Evolutionary conservation across 2,113 vertebrate genomes (phyloP).

Genomic region (Myanophis thanlyinensis): DNA sequence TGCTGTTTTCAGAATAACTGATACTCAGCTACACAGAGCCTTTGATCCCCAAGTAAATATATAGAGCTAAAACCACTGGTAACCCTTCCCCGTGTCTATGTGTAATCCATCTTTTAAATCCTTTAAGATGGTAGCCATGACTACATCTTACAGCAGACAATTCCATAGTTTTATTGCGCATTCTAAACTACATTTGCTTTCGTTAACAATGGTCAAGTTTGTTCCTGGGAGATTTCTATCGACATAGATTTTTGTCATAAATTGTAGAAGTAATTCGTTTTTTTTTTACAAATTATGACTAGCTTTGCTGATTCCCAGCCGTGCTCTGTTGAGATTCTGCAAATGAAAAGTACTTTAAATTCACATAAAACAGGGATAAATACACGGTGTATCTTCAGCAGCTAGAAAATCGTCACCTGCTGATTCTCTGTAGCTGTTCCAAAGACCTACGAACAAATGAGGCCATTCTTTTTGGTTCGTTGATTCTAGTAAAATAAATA

Average conservation of each 20-base stretch:
- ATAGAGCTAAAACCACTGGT: not conserved
- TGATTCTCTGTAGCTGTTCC: not conserved
- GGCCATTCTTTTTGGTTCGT: not conserved
- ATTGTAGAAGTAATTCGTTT: not conserved
- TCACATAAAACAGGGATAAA: not conserved
- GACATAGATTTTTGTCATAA: not conserved
- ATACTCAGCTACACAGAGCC: not conserved
- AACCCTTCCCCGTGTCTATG: not conserved
- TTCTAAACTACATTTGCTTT: not conserved
- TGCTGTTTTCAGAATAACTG: not conserved
- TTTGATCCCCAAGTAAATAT: not conserved
- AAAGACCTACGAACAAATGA: not conserved
- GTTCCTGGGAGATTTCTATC: not conserved
- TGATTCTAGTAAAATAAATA: not conserved
- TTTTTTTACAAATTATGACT: not conserved
- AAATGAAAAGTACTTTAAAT: constrained; percentile 8
- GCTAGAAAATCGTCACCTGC: not conserved
- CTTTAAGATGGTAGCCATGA: not conserved
- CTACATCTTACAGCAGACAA: not conserved
- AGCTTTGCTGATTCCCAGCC: not conserved
- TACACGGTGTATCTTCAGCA: not conserved
- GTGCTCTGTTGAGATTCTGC: not conserved
- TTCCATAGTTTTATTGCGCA: not conserved
- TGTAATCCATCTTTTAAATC: not conserved
- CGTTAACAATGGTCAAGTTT: not conserved